A percentile compares a stretch with the other conserved stretches of the same genome.
These are phyloP conservation scores for Lasiurus cinereus DNA, from an alignment of 2,113 vertebrate species.

Conservation along the genomic window DNA sequence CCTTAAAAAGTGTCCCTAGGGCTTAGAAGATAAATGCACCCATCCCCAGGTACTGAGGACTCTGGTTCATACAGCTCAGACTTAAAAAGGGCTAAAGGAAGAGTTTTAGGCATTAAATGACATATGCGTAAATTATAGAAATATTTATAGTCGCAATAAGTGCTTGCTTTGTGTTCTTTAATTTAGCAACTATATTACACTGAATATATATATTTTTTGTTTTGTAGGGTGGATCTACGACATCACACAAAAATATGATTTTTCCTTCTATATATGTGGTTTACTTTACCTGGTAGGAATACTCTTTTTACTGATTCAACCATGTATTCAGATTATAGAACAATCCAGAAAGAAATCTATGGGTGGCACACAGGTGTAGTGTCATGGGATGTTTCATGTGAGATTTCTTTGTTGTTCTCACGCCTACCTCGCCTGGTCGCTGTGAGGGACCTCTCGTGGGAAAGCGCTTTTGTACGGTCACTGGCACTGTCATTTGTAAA, in stretches of 20 bases:
- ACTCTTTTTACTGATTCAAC: slow-evolving; percentile 88
- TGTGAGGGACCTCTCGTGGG: not conserved
- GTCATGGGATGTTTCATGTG: not conserved
- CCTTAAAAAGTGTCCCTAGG: not conserved
- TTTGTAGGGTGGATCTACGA: slow-evolving; percentile 92
- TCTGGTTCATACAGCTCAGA: not conserved
- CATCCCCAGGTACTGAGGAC: not conserved
- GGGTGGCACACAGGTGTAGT: slow-evolving; percentile 81
- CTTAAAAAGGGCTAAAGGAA: not conserved
- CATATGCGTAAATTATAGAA: not conserved
- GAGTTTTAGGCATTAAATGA: not conserved
- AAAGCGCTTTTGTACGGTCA: not conserved
- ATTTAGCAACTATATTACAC: slow-evolving; percentile 38
- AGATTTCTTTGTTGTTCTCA: not conserved
- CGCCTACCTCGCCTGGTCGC: slow-evolving; percentile 54
- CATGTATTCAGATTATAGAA: slow-evolving; percentile 86
- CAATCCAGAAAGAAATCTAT: slow-evolving; percentile 80
- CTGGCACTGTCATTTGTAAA: not conserved
- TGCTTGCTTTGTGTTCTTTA: not conserved
- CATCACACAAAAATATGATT: slow-evolving; percentile 90
- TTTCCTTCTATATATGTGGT: slow-evolving; percentile 91
- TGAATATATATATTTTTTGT: slow-evolving; percentile 72
- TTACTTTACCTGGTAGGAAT: slow-evolving; percentile 90
- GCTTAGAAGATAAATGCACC: not conserved
- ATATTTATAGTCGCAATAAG: not conserved